Evolutionary conservation across 2,113 vertebrate genomes (phyloP), one percentile per base, ranked within the genome.

Genomic region (Neoarius graeffei): DNA sequence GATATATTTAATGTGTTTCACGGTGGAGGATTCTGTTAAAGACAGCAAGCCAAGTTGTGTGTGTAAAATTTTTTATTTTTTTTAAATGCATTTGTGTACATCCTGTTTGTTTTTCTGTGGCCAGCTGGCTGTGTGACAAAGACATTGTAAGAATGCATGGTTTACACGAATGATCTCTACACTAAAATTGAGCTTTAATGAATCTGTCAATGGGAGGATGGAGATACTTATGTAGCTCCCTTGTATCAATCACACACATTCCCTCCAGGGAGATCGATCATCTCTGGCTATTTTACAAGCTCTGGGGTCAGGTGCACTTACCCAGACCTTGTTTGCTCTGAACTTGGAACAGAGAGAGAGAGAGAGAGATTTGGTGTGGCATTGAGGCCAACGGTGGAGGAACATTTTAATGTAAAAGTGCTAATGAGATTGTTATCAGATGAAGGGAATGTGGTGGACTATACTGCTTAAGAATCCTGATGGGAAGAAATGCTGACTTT

Each of bases 201-300:
- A 89, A 89, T 91, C 86, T 23, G 82, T 89, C 85, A 81, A 87
- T 86, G 60, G 25, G 11, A 17, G 74, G 84, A 86, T 90, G 64
- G 82, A 89, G 79, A 84, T 83, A 86, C 89, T 88, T 86, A 77
- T 84, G 74, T 52, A 48, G 82, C 81, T 76, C 69, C 84, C 88
- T 91, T 86, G 81, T 89, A 84, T 81, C 89, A 86, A 90, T 89
- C 79, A 84, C 85, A 69, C 59, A 48, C 57, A 13, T 71, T 83
- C 48, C 76, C 83, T 83, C 83, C 5, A 8, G 86, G 69, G 86
- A 85, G 77, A 90, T 85, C 57, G 54, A 91, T 89, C 80, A 3
- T 62, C 60, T 56, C 25, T 77, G 81, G 80, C 81, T 86, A 74
- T 84, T 88, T 88, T 88, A 89, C 64, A 60, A 86, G 82, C 57